Conservation (phyloP, 2,888 invertebrate genomes). For the Troglohyphantes excavatus region DNA sequence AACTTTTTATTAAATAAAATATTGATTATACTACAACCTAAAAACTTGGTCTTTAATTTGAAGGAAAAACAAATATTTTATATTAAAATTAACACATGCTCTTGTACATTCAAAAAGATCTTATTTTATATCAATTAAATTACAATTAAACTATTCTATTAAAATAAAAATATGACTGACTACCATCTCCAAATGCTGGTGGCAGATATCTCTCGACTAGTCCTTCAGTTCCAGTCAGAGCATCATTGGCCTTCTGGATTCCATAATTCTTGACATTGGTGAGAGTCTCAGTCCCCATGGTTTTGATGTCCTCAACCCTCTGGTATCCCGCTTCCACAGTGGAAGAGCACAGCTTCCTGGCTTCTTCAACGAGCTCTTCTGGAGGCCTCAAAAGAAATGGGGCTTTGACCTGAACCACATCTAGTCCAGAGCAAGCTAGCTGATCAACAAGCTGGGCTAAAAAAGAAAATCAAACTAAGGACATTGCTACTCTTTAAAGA, state of each 20-base stretch:
- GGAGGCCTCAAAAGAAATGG: constrained; percentile 69
- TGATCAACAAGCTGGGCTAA: constrained; percentile 61
- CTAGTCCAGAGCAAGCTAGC: constrained; percentile 62
- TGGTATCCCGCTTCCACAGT: constrained; percentile 60
- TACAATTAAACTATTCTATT: neutral
- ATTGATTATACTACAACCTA: no score
- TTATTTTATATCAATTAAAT: neutral
- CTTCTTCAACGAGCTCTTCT: constrained; percentile 68
- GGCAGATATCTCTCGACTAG: constrained; percentile 65
- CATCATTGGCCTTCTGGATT: constrained; percentile 58
- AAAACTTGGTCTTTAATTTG: no score
- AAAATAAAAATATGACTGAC: neutral
- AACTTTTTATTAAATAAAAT: no score
- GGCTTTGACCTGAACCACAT: constrained; percentile 56
- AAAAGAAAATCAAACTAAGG: no score
- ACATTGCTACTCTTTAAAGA: no score
- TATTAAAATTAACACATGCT: neutral
- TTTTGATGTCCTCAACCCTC: constrained; percentile 69
- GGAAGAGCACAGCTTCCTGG: constrained; percentile 56
- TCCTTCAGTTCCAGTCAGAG: constrained; percentile 59
- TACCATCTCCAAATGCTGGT: constrained; percentile 71
- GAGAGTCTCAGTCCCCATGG: constrained; percentile 44
- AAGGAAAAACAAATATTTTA: no score
- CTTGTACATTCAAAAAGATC: neutral
- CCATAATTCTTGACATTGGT: constrained; percentile 63